Conservation (phyloP, 2,888 invertebrate genomes). For the Aphodius granarius region DNA sequence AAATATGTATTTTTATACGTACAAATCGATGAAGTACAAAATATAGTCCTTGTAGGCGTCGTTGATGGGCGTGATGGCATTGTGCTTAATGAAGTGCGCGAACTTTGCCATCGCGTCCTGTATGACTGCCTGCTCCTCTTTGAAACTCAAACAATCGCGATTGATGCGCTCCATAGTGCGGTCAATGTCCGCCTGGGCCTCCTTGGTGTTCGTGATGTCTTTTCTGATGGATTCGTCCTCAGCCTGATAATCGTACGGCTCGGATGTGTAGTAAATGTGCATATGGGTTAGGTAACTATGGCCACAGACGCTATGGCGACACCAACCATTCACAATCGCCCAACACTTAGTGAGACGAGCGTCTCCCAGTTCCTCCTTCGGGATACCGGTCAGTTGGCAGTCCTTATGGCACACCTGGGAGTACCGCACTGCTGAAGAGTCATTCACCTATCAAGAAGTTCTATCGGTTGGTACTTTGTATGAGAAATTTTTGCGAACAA, state of each 20-base stretch:
- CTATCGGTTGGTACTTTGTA: too few species aligned
- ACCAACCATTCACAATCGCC: constrained; percentile 38
- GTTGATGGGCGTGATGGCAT: constrained; percentile 46
- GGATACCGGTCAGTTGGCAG: constrained; percentile 43
- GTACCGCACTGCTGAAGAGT: constrained; percentile 26
- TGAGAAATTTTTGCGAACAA: too few species aligned
- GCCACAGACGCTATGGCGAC: constrained; percentile 40
- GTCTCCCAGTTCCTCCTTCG: constrained; percentile 45
- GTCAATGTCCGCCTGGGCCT: constrained; percentile 10
- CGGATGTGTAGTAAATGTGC: constrained; percentile 48
- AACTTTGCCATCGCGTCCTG: constrained; percentile 44
- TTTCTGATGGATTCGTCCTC: constrained; percentile 33
- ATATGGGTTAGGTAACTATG: constrained; percentile 44
- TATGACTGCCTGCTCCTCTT: constrained; percentile 30
- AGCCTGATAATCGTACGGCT: constrained; percentile 38
- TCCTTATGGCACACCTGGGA: constrained; percentile 41
- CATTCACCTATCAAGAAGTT: constrained; percentile 43
- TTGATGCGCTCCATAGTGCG: not conserved
- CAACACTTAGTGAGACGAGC: constrained; percentile 42
- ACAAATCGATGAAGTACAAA: constrained; percentile 44
- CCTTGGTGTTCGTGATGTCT: constrained; percentile 10
- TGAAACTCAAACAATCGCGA: not conserved
- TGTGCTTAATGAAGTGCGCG: constrained; percentile 45
- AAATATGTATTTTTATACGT: constrained; percentile 16
- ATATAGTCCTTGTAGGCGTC: constrained; percentile 46